These are phyloP conservation scores for Coregonus suidteri DNA, from an alignment of 2,797 vertebrate species.

Conservation along the genomic window DNA sequence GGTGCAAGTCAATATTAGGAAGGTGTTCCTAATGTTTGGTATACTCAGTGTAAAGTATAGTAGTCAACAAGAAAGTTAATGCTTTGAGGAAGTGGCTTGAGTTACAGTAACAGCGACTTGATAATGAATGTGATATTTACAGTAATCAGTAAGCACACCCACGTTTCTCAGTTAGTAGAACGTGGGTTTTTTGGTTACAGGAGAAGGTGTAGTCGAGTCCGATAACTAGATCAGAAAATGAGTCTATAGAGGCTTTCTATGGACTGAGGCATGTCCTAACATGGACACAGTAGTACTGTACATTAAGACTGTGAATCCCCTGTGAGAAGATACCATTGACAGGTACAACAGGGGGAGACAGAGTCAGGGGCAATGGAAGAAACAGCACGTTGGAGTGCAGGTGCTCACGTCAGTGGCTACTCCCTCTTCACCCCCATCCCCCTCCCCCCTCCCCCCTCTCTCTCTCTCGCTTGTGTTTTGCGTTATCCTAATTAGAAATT, in stretches of 20 bases:
- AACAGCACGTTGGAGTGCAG: slow-evolving; percentile 13
- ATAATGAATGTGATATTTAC: background rate
- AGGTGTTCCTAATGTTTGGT: too few relatives aligned
- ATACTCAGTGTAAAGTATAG: too few relatives aligned
- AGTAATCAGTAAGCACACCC: background rate
- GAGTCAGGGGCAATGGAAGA: background rate
- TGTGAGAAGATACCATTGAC: background rate
- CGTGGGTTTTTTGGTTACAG: background rate
- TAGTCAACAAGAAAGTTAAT: too few relatives aligned
- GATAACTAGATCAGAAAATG: background rate
- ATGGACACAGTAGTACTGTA: background rate
- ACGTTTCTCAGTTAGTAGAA: background rate
- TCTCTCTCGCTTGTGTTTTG: slow-evolving; percentile 32
- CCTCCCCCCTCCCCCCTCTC: slow-evolving; percentile 22
- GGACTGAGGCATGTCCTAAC: background rate
- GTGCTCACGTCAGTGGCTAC: background rate
- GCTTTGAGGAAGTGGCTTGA: background rate
- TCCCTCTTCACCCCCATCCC: background rate
- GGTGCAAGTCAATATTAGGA: too few relatives aligned
- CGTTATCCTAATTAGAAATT: slow-evolving; percentile 77
- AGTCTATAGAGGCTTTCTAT: background rate
- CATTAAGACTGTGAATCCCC: background rate
- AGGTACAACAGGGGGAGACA: background rate
- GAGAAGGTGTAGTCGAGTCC: background rate
- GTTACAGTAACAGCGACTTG: too few relatives aligned